These are phyloP conservation scores for Procambarus clarkii DNA, from an alignment of 1,140 invertebrate genomes.

Conservation along the genomic window DNA sequence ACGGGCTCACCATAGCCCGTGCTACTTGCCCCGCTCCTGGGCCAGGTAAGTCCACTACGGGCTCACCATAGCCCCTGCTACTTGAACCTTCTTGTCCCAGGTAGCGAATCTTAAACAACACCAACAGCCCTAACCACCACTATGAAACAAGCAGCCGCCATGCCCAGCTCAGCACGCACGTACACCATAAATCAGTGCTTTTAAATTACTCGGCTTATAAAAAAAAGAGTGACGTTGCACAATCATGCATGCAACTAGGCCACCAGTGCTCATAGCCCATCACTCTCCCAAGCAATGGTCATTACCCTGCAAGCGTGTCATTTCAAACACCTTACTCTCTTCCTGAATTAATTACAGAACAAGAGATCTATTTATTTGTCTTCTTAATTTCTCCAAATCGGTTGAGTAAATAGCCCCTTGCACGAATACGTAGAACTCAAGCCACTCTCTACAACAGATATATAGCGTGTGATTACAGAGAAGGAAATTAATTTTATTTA, in stretches of 20 bases:
- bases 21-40: too few species aligned
- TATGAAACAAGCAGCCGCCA: not conserved
- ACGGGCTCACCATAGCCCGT: too few species aligned
- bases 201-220: not conserved
- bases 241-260: not conserved
- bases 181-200: not conserved
- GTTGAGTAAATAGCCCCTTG: not conserved
- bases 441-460: too few species aligned
- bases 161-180: not conserved
- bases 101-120: too few species aligned
- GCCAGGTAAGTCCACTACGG: too few species aligned
- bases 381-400: not conserved
- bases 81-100: too few species aligned
- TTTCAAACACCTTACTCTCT: not conserved
- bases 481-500: too few species aligned
- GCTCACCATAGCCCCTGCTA: too few species aligned
- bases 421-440: not conserved
- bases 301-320: not conserved
- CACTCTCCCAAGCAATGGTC: not conserved
- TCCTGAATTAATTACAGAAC: not conserved
- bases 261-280: not conserved
- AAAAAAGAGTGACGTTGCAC: not conserved
- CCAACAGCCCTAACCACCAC: too few species aligned
- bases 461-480: not conserved
- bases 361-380: not conserved